Conservation (phyloP, 2,113 vertebrate species). For the Ardeotis arabs region DNA sequence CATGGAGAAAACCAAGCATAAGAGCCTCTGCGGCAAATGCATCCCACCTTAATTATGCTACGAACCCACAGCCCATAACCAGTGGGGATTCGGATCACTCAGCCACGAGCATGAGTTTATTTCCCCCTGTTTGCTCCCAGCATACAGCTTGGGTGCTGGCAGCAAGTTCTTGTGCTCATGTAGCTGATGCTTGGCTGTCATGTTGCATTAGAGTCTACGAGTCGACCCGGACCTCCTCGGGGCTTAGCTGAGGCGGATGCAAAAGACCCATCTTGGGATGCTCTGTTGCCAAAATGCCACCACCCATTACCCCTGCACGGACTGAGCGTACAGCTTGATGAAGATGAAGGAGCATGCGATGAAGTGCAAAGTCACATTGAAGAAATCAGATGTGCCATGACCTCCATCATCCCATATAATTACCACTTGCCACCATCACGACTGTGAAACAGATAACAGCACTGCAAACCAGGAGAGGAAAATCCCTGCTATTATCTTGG, state of each 20-base stretch:
- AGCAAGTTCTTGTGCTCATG: background rate
- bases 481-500: background rate
- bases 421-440: accelerated
- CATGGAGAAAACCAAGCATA: background rate
- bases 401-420: accelerated
- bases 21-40: background rate
- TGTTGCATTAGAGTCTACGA: background rate
- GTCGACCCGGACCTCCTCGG: background rate
- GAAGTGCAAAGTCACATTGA: background rate
- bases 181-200: background rate
- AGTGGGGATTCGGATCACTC: accelerated
- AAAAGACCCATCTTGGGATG: background rate
- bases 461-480: background rate
- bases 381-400: accelerated
- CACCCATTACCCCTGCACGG: background rate
- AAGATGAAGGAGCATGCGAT: background rate
- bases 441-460: background rate
- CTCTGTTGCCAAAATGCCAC: background rate
- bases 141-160: background rate
- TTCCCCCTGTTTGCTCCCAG: background rate
- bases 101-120: background rate
- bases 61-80: background rate
- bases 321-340: accelerated
- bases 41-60: background rate
- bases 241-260: background rate